Evolutionary conservation across 1,140 invertebrate species (phyloP), one percentile per base, ranked within the genome.

Genomic region (Phenacoccus solenopsis): DNA sequence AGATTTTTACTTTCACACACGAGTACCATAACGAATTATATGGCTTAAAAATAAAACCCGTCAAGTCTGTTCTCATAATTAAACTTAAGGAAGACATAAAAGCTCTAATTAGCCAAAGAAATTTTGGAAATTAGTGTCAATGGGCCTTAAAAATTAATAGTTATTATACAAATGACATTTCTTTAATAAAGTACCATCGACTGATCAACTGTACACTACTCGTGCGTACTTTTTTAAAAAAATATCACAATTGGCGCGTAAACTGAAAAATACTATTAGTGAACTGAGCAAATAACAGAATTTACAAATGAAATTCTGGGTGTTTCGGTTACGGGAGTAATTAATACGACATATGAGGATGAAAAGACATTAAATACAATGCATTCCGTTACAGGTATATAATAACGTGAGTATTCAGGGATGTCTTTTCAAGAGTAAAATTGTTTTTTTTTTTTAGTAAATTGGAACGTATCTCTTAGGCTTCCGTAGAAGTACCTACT

Each of bases 41-140:
- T 49, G 12, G 38, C 38, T 49, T 49, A 49, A 49, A 49, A n/a
- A n/a, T n/a, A n/a, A 16, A 16, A 49, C 38, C 20, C 20, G 5
- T 49, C 38, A 64, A 25, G 59, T 64, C 59, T 64, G 59, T 64
- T 24, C 21, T 64, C 22, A 22, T 24, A 24, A 64, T 64, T 25
- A 64, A 64, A 64, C 25, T 64, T 64, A 64, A 64, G 59, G 59
- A 64, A 64, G 59, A 64, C 59, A 25, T 64, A 24, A 64, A 64
- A 64, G 59, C 59, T 64, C 59, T 64, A 64, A 64, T 64, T 64
- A 64, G 59, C 59, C 59, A 64, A 64, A 49, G 38, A 49, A 49
- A 49, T 9, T 49, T 49, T 49, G 38, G 38, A 49, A 49, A 49
- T 49, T 49, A 49, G 38, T 49, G 16, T 49, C 38, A n/a, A 16